These are phyloP conservation scores for Solenodon paradoxus DNA, from an alignment of 2,113 vertebrate species.

Conservation along the genomic window DNA sequence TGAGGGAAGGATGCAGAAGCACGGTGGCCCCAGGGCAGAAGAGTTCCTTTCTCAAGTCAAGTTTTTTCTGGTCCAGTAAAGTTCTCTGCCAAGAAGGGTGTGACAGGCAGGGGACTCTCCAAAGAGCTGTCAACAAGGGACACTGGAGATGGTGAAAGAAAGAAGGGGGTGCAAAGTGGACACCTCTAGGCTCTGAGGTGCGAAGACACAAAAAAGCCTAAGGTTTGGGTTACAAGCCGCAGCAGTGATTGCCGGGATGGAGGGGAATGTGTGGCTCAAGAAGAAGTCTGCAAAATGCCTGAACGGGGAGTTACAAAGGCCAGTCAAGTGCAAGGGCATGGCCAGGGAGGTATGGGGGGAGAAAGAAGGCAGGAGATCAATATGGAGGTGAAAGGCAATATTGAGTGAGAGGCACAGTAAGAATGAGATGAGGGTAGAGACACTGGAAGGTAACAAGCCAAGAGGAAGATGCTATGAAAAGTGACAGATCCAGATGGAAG, in stretches of 20 bases:
- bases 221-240: background rate
- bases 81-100: constrained; percentile 7
- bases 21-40: background rate
- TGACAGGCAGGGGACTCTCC: background rate
- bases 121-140: background rate
- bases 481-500: background rate
- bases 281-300: background rate
- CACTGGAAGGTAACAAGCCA: constrained; percentile 8
- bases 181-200: background rate
- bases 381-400: background rate
- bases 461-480: constrained; percentile 24
- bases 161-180: constrained; percentile 6
- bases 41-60: background rate
- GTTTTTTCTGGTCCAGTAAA: background rate
- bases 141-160: background rate
- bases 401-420: background rate
- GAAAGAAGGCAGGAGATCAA: background rate
- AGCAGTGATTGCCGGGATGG: background rate
- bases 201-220: constrained; percentile 21
- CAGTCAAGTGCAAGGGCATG: background rate
- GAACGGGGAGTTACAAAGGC: background rate
- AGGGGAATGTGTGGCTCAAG: background rate
- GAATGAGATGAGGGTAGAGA: background rate
- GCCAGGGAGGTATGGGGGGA: rapidly evolving
- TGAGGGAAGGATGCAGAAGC: background rate